phyloP scores from a whole-genome alignment of 2,888 invertebrate species.

The Ectropis crepuscularia region DNA sequence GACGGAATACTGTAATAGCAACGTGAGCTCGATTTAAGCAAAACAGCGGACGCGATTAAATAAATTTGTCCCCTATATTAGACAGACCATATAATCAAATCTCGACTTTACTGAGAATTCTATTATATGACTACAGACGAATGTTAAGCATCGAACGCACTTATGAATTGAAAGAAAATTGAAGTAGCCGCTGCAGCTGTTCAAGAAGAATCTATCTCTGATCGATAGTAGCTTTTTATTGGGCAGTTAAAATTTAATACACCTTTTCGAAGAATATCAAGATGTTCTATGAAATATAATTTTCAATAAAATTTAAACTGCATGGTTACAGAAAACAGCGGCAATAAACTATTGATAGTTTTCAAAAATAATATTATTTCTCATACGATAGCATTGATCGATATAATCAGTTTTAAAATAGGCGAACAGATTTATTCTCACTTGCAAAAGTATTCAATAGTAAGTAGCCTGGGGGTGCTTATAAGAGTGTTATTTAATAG shows the following conservation, averaged over 20 bases:
- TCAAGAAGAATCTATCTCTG: conserved; percentile 7
- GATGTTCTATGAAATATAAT: conserved; percentile 17
- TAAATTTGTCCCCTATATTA: conserved; percentile 49
- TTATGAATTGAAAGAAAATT: conserved; percentile 6
- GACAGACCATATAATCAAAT: conserved; percentile 41
- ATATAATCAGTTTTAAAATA: too few species aligned
- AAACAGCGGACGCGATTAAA: conserved; percentile 59
- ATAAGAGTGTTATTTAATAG: too few species aligned
- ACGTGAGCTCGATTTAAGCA: conserved; percentile 54
- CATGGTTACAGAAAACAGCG: conserved; percentile 3
- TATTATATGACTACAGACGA: conserved; percentile 7
- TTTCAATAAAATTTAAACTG: conserved; percentile 13
- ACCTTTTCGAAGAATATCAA: conserved; percentile 12
- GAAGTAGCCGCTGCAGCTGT: conserved; percentile 4
- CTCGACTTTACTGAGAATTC: conserved; percentile 37
- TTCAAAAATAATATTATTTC: background rate
- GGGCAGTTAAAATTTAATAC: conserved; percentile 17
- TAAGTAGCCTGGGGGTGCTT: too few species aligned
- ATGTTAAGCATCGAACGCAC: conserved; percentile 1
- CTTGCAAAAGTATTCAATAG: too few species aligned
- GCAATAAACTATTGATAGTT: conserved; percentile 5
- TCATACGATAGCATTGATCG: too few species aligned
- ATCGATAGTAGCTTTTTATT: conserved; percentile 27
- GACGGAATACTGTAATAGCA: conserved; percentile 61
- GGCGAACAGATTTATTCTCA: too few species aligned